These are phyloP conservation scores for Bathynomus jamesi DNA, from an alignment of 1,140 invertebrate species.

Conservation along the genomic window DNA sequence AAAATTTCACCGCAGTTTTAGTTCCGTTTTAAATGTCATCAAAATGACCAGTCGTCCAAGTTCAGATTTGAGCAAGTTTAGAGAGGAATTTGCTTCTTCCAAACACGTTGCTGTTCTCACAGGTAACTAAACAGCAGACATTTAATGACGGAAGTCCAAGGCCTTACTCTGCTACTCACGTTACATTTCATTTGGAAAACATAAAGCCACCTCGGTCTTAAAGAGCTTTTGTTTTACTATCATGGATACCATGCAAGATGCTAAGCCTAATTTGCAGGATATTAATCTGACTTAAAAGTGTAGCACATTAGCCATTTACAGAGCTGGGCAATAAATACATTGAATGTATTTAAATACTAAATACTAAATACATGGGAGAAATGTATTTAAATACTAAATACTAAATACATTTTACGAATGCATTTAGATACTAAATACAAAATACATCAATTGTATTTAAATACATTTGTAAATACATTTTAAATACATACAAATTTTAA, in stretches of 20 bases:
- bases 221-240: not conserved
- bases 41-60: slow-evolving; percentile 31
- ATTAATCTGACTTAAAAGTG: slow-evolving; percentile 13
- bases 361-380: too few species aligned
- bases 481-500: too few species aligned
- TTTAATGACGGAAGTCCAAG: not conserved
- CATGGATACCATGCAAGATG: not conserved
- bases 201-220: not conserved
- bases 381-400: too few species aligned
- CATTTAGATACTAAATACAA: too few species aligned
- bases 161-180: not conserved
- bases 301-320: too few species aligned
- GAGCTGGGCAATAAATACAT: too few species aligned
- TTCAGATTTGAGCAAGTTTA: slow-evolving; percentile 51
- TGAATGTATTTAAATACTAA: too few species aligned
- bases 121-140: slow-evolving; percentile 46
- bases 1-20: too few species aligned
- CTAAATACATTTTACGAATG: too few species aligned
- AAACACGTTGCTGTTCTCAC: slow-evolving; percentile 61
- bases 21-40: too few species aligned
- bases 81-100: slow-evolving; percentile 49
- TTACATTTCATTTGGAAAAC: not conserved
- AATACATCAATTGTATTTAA: too few species aligned
- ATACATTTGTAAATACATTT: too few species aligned
- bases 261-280: not conserved